These are phyloP conservation scores for Bergia sp. DNA, from an alignment of 92 coral and sea anemone genomes.

Conservation along the genomic window DNA sequence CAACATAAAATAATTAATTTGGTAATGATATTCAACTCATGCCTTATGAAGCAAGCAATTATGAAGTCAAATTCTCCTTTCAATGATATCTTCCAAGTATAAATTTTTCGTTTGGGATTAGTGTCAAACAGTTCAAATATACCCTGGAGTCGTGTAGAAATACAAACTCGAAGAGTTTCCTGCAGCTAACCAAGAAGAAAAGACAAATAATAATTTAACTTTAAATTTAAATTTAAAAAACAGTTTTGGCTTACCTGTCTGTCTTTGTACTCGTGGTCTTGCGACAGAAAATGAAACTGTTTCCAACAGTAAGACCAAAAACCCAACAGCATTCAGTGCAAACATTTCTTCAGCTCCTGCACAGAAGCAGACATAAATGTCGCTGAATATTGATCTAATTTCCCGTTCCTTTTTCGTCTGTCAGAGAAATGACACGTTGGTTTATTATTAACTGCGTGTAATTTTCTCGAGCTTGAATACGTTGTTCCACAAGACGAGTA, in stretches of 20 bases:
- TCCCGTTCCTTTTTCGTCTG: neutral
- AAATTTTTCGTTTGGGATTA: neutral
- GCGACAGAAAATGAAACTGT: conserved; percentile 23
- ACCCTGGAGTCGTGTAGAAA: neutral
- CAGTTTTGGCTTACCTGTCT: conserved; percentile 11
- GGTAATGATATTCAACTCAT: neutral
- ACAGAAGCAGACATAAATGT: neutral
- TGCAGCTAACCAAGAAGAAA: neutral
- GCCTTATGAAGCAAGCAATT: neutral
- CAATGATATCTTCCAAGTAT: too few relatives aligned
- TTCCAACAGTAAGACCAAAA: conserved; percentile 11
- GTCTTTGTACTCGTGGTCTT: conserved; percentile 24
- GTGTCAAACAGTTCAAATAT: neutral
- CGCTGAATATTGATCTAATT: neutral
- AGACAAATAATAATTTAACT: neutral
- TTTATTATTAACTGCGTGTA: neutral
- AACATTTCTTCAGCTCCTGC: conserved; percentile 15
- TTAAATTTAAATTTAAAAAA: neutral
- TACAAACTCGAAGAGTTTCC: neutral
- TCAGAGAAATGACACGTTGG: conserved; percentile 3
- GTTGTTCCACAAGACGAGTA: neutral
- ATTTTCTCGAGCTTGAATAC: neutral
- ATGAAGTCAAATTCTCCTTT: neutral
- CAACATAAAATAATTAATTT: too few relatives aligned
- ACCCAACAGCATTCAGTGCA: neutral